Base-by-base conservation (phyloP, 2,797 vertebrate genomes). In the Tragelaphus oryx region DNA sequence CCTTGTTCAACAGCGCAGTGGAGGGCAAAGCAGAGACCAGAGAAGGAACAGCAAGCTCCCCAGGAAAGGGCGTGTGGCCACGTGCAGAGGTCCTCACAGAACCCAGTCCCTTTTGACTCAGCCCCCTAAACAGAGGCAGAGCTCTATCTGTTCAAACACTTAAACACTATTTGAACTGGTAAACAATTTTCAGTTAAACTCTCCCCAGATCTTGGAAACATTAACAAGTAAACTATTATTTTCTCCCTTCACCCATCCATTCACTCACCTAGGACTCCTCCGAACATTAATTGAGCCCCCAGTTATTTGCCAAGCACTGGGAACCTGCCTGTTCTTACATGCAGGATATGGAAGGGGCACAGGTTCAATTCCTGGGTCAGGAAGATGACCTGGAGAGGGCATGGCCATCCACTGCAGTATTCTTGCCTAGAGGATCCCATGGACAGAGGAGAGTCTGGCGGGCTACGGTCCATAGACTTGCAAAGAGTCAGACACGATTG, bases 171-270 rank as follows among this genome's bases (percentile, higher is more conserved):
- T 68, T 68, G 18, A 68, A 20, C 9, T 68, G n/a, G 46, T 54
- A 16, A 68, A 37, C 9, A 30, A 4, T n/a, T 74, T 52, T 48
- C 9, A 33, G 52, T 74, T 62, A 13, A 78, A 76, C 17, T 59
- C n/a, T 55, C 65, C 24, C 41, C 68, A 46, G 17, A 85, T 37
- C 71, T 52, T 83, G 12, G n/a, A 74, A 79, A 71, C 26, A 83
- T 2, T 78, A 91, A 28, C 33, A 90, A 33, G 33, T 55, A 88
- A 88, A 57, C 8, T 59, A n/a, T 62, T 80, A 68, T 76, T 57
- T 26, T 7, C 26, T 9, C 6, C 13, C 1, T 71, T 93, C 4
- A 83, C 55, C 48, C 65, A 50, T 54, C 33, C n/a, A 48, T 83
- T 12, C 12, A 87, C 75, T 85, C 28, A 71, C 79, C 74, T 10